A percentile compares a stretch with the other conserved stretches of the same genome.
Evolutionary conservation across 2,113 vertebrate genomes (phyloP).

Genomic region (Grallaria varia): DNA sequence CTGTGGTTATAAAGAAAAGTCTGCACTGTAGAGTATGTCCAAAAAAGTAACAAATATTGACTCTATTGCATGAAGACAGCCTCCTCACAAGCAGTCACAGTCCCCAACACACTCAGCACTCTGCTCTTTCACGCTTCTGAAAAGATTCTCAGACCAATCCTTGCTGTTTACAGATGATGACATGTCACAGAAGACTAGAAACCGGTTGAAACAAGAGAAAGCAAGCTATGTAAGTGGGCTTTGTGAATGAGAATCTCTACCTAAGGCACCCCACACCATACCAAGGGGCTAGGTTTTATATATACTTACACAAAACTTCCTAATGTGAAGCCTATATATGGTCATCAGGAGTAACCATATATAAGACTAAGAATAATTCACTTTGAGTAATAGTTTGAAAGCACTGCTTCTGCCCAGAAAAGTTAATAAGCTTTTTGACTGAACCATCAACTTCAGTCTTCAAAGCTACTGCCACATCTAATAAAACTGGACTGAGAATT

Average conservation of each 20-base stretch:
- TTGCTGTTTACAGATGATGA: background rate
- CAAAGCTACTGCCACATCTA: background rate
- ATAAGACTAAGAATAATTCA: background rate
- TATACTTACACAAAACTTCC: background rate
- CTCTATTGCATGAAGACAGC: background rate
- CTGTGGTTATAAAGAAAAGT: background rate
- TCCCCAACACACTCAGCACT: accelerated
- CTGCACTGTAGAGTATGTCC: background rate
- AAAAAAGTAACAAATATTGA: background rate
- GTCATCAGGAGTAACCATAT: background rate
- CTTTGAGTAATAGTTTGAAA: background rate
- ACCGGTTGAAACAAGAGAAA: background rate
- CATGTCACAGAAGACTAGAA: background rate
- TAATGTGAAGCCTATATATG: background rate
- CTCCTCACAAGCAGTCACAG: background rate
- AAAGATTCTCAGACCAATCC: background rate
- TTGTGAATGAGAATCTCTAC: background rate
- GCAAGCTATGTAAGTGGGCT: background rate
- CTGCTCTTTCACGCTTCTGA: background rate
- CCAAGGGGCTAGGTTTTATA: background rate
- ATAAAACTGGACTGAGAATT: background rate
- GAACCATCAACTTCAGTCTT: background rate
- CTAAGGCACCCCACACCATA: background rate
- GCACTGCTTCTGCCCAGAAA: background rate
- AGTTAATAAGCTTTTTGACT: background rate